Percentiles rank a stretch among this genome's conserved stretches.
Evolutionary conservation across 2,113 vertebrate genomes (phyloP).

Genomic region (Atrichornis clamosus): DNA sequence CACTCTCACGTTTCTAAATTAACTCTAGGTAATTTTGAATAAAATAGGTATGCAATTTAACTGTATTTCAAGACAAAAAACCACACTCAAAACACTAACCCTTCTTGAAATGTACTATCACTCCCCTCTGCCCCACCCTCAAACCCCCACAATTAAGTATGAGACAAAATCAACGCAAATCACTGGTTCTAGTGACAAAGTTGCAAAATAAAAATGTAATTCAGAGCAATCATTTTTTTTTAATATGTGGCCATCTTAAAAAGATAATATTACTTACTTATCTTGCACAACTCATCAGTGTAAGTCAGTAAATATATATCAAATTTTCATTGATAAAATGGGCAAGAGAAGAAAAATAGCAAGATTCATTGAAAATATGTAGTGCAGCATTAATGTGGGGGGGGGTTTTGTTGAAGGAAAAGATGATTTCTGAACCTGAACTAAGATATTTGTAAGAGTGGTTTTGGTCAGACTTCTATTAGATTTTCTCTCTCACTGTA

Average conservation of each 20-base stretch:
- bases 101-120: neutral
- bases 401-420: neutral
- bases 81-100: neutral
- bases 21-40: neutral
- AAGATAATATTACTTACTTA: neutral
- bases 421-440: neutral
- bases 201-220: neutral
- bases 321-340: neutral
- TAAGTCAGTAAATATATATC: neutral
- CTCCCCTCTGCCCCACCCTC: neutral
- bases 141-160: fast-evolving
- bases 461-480: neutral
- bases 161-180: neutral
- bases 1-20: neutral
- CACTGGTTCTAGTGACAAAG: neutral
- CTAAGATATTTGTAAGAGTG: neutral
- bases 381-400: fast-evolving
- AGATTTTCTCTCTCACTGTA: neutral
- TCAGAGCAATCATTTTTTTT: neutral
- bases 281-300: neutral
- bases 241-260: neutral
- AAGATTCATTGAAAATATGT: neutral
- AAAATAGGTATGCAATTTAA: neutral
- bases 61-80: neutral
- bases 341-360: neutral